These are phyloP conservation scores for Sebastes nivosus DNA, from an alignment of 2,797 vertebrate genomes.

Conservation along the genomic window DNA sequence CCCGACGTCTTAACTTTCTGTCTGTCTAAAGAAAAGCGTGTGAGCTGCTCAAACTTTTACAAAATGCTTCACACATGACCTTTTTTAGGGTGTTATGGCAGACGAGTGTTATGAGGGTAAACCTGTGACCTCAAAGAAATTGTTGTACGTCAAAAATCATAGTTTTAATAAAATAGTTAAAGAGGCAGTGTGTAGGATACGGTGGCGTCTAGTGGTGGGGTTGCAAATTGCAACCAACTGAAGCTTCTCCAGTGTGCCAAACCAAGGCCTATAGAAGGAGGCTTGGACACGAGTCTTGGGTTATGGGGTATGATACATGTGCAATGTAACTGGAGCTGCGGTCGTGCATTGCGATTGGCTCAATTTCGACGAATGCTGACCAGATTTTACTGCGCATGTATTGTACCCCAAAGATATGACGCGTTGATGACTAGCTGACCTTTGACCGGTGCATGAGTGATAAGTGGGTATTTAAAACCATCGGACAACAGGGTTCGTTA, in stretches of 20 bases:
- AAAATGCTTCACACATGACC: background rate
- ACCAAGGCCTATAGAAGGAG: too few species aligned
- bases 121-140: background rate
- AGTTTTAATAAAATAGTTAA: background rate
- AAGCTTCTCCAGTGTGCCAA: too few species aligned
- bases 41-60: background rate
- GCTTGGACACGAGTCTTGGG: too few species aligned
- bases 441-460: slow-evolving; percentile 10
- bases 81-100: background rate
- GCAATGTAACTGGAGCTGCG: too few species aligned
- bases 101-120: background rate
- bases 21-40: background rate
- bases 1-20: background rate
- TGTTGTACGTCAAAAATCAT: background rate
- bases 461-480: slow-evolving; percentile 27
- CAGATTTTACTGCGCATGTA: too few species aligned
- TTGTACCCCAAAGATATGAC: too few species aligned
- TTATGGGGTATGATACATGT: too few species aligned
- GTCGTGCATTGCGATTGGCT: too few species aligned
- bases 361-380: too few species aligned
- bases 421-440: background rate
- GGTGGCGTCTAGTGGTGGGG: too few species aligned
- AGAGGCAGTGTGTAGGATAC: background rate
- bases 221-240: too few species aligned
- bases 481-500: background rate